phyloP scores from a whole-genome alignment of 2,888 invertebrate species.

The Pyrocoelia pectoralis region DNA sequence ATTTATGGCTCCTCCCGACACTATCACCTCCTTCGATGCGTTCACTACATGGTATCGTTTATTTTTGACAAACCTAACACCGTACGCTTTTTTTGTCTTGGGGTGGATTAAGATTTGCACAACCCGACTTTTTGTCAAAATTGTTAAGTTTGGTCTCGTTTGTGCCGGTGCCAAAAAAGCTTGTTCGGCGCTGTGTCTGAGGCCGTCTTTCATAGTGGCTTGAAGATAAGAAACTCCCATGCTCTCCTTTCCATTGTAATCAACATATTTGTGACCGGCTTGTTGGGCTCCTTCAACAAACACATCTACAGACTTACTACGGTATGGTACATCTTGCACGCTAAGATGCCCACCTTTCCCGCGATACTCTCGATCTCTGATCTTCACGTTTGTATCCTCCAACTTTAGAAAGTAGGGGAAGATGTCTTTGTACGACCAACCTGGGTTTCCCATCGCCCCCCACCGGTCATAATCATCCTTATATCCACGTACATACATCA shows the following conservation, averaged over 20 bases:
- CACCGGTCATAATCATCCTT: slow-evolving; percentile 73
- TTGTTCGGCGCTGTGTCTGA: slow-evolving; percentile 71
- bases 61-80: slow-evolving; percentile 71
- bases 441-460: slow-evolving; percentile 50
- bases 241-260: slow-evolving; percentile 72
- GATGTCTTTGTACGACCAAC: too few species aligned
- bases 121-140: slow-evolving; percentile 61
- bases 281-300: slow-evolving; percentile 70
- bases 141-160: slow-evolving; percentile 71
- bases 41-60: slow-evolving; percentile 57
- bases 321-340: slow-evolving; percentile 55
- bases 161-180: slow-evolving; percentile 70
- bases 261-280: slow-evolving; percentile 72
- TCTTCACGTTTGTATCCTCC: too few species aligned
- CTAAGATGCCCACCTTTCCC: slow-evolving; percentile 57
- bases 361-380: slow-evolving; percentile 53
- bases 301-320: slow-evolving; percentile 62
- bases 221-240: slow-evolving; percentile 71
- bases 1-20: slow-evolving; percentile 87
- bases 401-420: too few species aligned
- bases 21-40: slow-evolving; percentile 81
- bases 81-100: slow-evolving; percentile 69
- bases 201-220: slow-evolving; percentile 66
- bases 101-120: slow-evolving; percentile 71
- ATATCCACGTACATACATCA: slow-evolving; percentile 65